Base-by-base conservation (phyloP, 2,888 invertebrate genomes). In the Allygus modestus region DNA sequence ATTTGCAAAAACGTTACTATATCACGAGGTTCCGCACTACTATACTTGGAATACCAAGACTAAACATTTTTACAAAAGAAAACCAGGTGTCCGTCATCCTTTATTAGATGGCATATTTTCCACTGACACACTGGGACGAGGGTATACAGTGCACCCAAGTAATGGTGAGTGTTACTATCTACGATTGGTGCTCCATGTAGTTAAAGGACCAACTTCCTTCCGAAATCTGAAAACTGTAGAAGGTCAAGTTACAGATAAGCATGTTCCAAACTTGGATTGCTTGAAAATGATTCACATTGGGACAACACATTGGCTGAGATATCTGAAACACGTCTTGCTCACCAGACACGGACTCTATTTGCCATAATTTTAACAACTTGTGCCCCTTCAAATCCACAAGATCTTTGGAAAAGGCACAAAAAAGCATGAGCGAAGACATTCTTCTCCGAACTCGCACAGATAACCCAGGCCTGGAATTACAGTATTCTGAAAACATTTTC, bases 131-230 rank as follows among this genome's bases (percentile, higher is more conserved):
- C 85, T 89, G 31, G 88, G 87, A 31, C 86, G 87, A 85, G 86
- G 89, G 12, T 89, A 88, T 83, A 87, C 87, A 2, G 84, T 88
- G 23, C 88, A 89, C 87, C 87, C 87, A 28, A 85, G 69, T 15
- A 87, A 87, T 75, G 65, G 43, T 12, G 86, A 87, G 69, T 88
- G 86, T 37, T 89, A 87, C 86, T 87, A 86, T 86, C 85, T 89
- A 17, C 83, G 88, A 61, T 69, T 89, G 7, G 69, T 87, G 0
- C 79, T 88, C 5, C 86, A 86, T 82, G 82, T 87, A 69, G 86
- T 89, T 73, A 75, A 84, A 81, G 88, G 88, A 20, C 88, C 88
- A 23, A 88, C 86, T 1, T 88, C 87, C 61, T 89, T 89, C 88
- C 69, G 54, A 71, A 86, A 86, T 82, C 85, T 90, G 37, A 88